Evolutionary conservation across 2,113 vertebrate species (phyloP).

Genomic region (Mormyrus iriodes): DNA sequence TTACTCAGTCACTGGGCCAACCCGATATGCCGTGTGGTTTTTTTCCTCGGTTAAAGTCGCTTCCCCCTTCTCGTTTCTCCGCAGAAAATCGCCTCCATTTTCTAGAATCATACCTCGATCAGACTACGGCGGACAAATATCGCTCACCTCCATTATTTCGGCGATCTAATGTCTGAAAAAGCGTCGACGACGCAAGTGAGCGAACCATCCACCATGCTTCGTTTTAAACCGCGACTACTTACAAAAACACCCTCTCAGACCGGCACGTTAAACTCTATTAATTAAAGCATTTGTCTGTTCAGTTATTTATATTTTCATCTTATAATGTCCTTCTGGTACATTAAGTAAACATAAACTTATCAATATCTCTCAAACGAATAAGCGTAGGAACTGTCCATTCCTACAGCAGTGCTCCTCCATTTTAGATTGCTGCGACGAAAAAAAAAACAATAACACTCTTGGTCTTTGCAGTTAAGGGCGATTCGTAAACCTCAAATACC

Average conservation of each 20-base stretch:
- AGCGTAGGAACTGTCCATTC: neutral
- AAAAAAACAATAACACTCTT: constrained; percentile 38
- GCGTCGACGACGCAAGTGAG: neutral
- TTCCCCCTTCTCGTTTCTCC: neutral
- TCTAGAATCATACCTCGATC: neutral
- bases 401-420: constrained; percentile 35
- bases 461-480: constrained; percentile 14
- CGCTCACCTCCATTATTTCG: neutral
- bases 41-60: neutral
- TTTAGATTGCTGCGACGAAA: constrained; percentile 36
- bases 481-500: constrained; percentile 17
- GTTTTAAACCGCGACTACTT: neutral
- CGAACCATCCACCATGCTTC: neutral
- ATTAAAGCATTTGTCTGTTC: neutral
- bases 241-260: neutral
- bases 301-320: neutral
- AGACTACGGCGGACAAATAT: neutral
- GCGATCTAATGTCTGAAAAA: neutral
- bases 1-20: neutral
- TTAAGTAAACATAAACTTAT: neutral
- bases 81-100: constrained; percentile 20
- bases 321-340: neutral
- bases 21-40: neutral
- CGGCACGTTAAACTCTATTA: neutral
- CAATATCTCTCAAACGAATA: neutral